phyloP scores from a whole-genome alignment of 2,113 vertebrate species.

The Zapus hudsonius region DNA sequence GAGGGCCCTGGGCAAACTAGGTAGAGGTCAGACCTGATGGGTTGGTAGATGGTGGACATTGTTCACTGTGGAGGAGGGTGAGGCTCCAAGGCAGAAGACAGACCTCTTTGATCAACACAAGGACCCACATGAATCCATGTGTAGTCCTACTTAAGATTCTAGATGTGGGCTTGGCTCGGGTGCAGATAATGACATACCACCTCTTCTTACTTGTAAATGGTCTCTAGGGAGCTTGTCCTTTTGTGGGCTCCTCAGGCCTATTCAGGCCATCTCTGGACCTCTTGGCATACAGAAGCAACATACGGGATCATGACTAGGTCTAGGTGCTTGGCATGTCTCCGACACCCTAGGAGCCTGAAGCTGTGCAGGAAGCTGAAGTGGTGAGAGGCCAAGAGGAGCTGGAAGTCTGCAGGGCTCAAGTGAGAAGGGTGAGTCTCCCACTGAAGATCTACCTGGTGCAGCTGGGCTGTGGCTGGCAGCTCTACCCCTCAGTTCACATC shows the following conservation, averaged over 20 bases:
- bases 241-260: background rate
- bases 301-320: background rate
- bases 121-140: no score
- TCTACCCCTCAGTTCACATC: background rate
- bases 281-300: background rate
- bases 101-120: no score
- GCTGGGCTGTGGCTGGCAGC: background rate
- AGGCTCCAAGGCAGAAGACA: background rate
- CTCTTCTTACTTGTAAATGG: background rate
- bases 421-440: background rate
- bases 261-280: background rate
- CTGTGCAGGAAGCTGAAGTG: background rate
- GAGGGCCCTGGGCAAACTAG: background rate
- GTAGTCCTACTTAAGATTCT: rapidly evolving
- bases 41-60: background rate
- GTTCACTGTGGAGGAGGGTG: rapidly evolving
- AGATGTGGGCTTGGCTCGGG: rapidly evolving
- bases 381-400: no score
- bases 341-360: background rate
- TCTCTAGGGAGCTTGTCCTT: background rate
- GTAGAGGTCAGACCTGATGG: background rate
- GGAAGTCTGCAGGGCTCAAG: background rate
- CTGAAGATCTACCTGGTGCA: background rate
- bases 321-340: background rate
- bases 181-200: rapidly evolving